Conservation (phyloP, 2,888 invertebrate species). For the Leptinotarsa peninsularis region DNA sequence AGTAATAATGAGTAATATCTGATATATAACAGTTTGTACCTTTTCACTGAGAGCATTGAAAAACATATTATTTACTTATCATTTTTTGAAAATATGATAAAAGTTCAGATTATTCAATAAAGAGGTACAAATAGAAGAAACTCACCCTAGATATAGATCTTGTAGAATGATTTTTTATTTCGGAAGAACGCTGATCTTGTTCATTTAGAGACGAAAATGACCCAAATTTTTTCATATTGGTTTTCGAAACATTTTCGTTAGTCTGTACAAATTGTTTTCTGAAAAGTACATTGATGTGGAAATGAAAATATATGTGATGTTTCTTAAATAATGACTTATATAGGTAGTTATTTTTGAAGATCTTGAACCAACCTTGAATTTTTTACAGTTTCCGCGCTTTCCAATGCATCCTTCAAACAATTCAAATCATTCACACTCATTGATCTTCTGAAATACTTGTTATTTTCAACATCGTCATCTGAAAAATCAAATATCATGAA, state of each 20-base stretch:
- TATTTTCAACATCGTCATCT: not conserved
- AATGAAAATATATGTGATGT: no score
- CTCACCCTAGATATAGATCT: conserved; percentile 13
- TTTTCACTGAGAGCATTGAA: no score
- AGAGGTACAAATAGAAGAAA: not conserved
- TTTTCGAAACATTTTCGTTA: not conserved
- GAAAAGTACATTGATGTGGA: not conserved
- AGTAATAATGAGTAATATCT: no score
- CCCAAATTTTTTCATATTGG: conserved; percentile 1
- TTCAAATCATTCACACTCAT: conserved; percentile 41
- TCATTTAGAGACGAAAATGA: conserved; percentile 3
- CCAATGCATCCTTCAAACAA: conserved; percentile 11
- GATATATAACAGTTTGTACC: no score
- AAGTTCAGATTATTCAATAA: not conserved
- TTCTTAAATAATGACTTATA: not conserved
- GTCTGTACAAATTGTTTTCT: conserved; percentile 4
- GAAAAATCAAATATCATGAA: not conserved
- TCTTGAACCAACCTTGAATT: conserved; percentile 14
- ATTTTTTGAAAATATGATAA: no score
- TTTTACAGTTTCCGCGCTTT: not conserved
- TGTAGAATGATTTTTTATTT: not conserved
- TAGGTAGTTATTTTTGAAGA: not conserved
- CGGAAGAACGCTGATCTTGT: not conserved
- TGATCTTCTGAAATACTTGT: conserved; percentile 36
- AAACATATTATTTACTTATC: no score